These are phyloP conservation scores for Dascyllus trimaculatus DNA, from an alignment of 2,113 vertebrate genomes.

Conservation along the genomic window DNA sequence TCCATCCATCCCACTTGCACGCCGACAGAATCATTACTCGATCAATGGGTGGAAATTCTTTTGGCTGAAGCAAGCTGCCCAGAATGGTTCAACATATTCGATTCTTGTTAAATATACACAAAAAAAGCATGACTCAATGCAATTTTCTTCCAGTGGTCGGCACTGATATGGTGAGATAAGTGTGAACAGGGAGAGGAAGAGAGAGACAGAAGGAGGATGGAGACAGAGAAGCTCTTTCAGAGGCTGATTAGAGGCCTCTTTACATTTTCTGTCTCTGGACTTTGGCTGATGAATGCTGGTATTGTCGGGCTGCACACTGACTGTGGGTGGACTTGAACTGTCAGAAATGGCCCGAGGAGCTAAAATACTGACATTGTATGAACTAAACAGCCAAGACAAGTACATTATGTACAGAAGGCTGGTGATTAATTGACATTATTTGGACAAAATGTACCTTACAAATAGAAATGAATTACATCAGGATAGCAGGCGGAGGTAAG, in stretches of 20 bases:
- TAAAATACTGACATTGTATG: conserved; percentile 16
- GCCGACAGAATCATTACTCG: background rate
- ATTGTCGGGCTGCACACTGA: conserved; percentile 59
- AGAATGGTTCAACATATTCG: background rate
- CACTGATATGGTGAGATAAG: conserved; percentile 9
- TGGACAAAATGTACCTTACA: background rate
- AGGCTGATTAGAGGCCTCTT: conserved; percentile 35
- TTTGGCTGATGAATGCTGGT: conserved; percentile 59
- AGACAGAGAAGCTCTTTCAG: conserved; percentile 64
- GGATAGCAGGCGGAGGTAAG: no score
- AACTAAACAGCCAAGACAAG: background rate
- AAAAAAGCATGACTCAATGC: background rate
- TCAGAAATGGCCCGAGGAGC: conserved; percentile 49
- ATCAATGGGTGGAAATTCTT: background rate
- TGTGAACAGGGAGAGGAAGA: conserved; percentile 20
- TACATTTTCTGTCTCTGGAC: conserved; percentile 43
- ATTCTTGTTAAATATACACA: background rate
- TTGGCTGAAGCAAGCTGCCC: background rate
- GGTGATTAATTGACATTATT: background rate
- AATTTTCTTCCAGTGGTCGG: conserved; percentile 15
- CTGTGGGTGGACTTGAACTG: conserved; percentile 47
- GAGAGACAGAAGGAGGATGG: conserved; percentile 13
- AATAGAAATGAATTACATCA: no score
- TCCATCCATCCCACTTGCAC: background rate
- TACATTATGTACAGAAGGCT: background rate